Conservation (phyloP, 2,888 invertebrate species). For the Leucophora obtusa region DNA sequence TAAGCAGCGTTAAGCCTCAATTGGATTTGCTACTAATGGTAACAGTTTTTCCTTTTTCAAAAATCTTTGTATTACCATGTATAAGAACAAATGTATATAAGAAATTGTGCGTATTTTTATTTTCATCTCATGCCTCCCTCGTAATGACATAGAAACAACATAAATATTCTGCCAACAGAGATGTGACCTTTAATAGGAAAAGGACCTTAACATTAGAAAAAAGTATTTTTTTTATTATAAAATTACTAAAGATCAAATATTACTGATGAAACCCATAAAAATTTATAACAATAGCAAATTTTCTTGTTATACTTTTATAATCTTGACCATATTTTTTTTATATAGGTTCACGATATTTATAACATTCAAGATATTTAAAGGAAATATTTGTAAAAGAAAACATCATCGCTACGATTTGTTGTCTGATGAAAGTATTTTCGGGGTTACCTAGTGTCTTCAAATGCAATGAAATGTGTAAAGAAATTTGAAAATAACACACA, state of each 20-base stretch:
- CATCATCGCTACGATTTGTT: too few species aligned
- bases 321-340: constrained; percentile 10
- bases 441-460: too few species aligned
- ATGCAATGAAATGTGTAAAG: too few species aligned
- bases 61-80: background rate
- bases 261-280: constrained; percentile 22
- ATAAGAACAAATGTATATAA: background rate
- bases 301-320: constrained; percentile 29
- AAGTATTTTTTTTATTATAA: background rate
- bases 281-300: constrained; percentile 15
- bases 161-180: background rate
- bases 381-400: too few species aligned
- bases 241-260: constrained; percentile 29
- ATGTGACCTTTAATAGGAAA: constrained; percentile 5
- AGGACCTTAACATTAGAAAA: background rate
- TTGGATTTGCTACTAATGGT: constrained; percentile 52
- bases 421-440: too few species aligned
- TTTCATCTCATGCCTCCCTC: background rate
- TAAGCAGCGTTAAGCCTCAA: constrained; percentile 52
- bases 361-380: too few species aligned
- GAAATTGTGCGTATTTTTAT: constrained; percentile 1
- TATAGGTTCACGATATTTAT: background rate
- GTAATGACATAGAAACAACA: background rate
- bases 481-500: too few species aligned
- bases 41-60: background rate